These are phyloP conservation scores for Prinia subflava DNA, from an alignment of 2,113 vertebrate genomes.

Conservation along the genomic window DNA sequence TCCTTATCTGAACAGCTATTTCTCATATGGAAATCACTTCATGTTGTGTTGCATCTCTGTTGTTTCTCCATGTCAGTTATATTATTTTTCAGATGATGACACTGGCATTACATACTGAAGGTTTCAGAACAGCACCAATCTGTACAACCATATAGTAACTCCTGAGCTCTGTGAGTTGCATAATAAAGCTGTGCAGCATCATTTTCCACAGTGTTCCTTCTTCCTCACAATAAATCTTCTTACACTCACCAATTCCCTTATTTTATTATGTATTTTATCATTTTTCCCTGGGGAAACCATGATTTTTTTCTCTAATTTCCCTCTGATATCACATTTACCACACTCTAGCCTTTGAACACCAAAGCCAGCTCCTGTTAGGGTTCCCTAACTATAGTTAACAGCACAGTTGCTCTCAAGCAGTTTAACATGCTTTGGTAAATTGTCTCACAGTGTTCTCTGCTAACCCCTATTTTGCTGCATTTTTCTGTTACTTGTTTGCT, in stretches of 20 bases:
- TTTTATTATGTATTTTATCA: background rate
- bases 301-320: background rate
- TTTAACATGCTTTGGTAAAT: background rate
- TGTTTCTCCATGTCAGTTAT: background rate
- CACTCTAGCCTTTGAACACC: background rate
- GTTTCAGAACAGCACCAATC: background rate
- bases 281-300: background rate
- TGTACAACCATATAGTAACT: background rate
- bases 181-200: background rate
- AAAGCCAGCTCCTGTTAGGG: accelerated
- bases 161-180: background rate
- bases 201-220: background rate
- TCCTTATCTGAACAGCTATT: background rate
- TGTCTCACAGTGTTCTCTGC: accelerated
- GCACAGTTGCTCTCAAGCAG: background rate
- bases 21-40: background rate
- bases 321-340: background rate
- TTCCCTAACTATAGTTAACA: background rate
- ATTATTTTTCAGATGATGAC: background rate
- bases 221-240: background rate
- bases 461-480: background rate
- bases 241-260: background rate
- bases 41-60: background rate
- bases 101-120: background rate
- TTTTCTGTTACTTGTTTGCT: background rate